Percentiles rank a stretch among this genome's conserved stretches.
Conservation (phyloP, 2,888 invertebrate genomes). For the Pterobdella sp. region DNA sequence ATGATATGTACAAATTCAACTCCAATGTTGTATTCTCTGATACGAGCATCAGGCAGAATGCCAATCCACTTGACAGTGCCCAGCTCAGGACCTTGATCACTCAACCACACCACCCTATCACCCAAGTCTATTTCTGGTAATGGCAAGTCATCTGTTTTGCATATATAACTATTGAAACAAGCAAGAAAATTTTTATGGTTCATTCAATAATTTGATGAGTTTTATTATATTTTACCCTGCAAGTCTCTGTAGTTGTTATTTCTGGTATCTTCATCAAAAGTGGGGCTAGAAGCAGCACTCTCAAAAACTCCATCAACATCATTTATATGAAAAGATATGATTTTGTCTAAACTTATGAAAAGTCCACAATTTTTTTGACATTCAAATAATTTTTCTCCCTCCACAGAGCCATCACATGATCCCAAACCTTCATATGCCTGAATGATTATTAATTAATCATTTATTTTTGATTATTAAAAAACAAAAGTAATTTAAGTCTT, state of each 20-base stretch:
- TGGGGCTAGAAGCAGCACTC: constrained; percentile 5
- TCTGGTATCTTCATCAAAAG: background rate
- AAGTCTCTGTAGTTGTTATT: no score
- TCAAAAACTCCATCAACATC: constrained; percentile 7
- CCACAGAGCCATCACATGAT: constrained; percentile 20
- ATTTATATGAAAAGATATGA: constrained; percentile 12
- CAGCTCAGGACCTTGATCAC: constrained; percentile 53
- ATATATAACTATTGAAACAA: no score
- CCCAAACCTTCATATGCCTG: constrained; percentile 15
- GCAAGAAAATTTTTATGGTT: no score
- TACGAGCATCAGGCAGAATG: constrained; percentile 48
- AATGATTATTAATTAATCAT: background rate
- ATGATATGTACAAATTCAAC: constrained; percentile 56
- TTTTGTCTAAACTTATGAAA: constrained; percentile 21
- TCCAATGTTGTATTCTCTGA: constrained; percentile 54
- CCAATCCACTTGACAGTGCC: constrained; percentile 56
- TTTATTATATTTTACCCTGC: no score
- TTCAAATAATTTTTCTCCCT: constrained; percentile 22
- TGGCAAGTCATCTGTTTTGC: constrained; percentile 14
- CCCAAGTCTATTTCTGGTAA: constrained; percentile 47
- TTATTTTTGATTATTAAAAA: background rate
- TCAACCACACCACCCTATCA: constrained; percentile 56
- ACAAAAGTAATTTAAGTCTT: background rate
- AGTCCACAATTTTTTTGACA: constrained; percentile 24
- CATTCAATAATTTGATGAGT: no score